Percentiles rank a stretch among this genome's conserved stretches.
Conservation (phyloP, 2,113 vertebrate genomes). For the Oncorhynchus keta region DNA sequence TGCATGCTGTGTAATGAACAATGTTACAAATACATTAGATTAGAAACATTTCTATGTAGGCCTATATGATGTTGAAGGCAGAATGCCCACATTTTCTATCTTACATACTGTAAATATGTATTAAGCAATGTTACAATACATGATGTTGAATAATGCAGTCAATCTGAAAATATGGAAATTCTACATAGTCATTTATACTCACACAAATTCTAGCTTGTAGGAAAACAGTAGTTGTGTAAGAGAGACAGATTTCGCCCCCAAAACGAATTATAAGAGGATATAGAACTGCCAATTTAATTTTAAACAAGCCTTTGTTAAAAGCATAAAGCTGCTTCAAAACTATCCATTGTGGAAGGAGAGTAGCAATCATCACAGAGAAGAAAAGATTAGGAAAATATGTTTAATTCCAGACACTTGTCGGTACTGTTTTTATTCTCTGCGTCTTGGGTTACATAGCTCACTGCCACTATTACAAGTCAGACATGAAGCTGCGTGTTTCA, state of each 20-base stretch:
- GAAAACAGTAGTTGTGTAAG: neutral
- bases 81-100: neutral
- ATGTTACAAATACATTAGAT: neutral
- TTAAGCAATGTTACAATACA: no score
- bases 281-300: neutral
- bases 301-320: constrained; percentile 11
- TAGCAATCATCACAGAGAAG: constrained; percentile 17
- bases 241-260: neutral
- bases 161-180: no score
- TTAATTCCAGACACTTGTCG: constrained; percentile 4
- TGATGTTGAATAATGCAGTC: no score
- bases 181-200: no score
- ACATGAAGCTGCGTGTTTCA: neutral
- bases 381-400: neutral
- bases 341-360: constrained; percentile 33
- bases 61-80: neutral
- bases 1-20: neutral
- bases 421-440: neutral
- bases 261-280: neutral
- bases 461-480: neutral
- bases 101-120: neutral
- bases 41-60: neutral
- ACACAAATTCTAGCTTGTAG: neutral
- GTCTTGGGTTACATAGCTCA: constrained; percentile 10
- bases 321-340: constrained; percentile 30